These are phyloP conservation scores for Drosophila grimshawi DNA, from an alignment of 1,140 invertebrate species.

Conservation along the genomic window DNA sequence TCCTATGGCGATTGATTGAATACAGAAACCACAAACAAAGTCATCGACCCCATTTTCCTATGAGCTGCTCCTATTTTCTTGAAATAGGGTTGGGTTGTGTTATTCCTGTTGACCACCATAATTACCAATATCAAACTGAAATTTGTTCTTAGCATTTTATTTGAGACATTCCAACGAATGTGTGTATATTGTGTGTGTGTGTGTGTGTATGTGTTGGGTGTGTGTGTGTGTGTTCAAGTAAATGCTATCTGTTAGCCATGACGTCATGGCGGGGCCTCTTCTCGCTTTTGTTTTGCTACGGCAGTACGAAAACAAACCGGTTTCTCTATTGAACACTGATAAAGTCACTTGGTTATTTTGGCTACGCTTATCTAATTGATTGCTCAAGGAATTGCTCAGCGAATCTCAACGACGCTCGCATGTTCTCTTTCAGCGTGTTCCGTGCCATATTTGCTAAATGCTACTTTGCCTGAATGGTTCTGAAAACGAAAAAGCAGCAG, in stretches of 20 bases:
- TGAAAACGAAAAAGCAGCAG: slow-evolving; percentile 10
- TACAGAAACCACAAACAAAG: too few species aligned
- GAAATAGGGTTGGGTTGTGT: too few species aligned
- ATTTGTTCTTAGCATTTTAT: neutral
- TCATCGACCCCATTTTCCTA: too few species aligned
- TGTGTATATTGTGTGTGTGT: neutral
- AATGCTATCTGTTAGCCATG: slow-evolving; percentile 38
- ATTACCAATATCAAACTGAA: too few species aligned
- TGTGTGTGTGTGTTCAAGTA: slow-evolving; percentile 9
- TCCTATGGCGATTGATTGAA: too few species aligned
- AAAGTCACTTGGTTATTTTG: slow-evolving; percentile 72
- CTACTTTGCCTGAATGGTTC: slow-evolving; percentile 11
- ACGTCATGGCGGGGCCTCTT: slow-evolving; percentile 54
- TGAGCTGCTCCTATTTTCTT: too few species aligned
- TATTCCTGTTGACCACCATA: too few species aligned
- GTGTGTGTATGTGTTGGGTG: neutral
- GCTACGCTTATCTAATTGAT: slow-evolving; percentile 69
- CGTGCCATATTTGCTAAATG: neutral
- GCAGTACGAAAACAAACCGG: slow-evolving; percentile 73
- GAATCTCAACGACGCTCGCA: slow-evolving; percentile 51
- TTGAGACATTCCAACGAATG: neutral
- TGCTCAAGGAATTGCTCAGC: slow-evolving; percentile 25
- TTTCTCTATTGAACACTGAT: slow-evolving; percentile 38
- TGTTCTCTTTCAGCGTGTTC: slow-evolving; percentile 22
- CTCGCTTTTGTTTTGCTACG: slow-evolving; percentile 72